Conservation (phyloP, 2,888 invertebrate genomes). For the Furcula furcula region DNA sequence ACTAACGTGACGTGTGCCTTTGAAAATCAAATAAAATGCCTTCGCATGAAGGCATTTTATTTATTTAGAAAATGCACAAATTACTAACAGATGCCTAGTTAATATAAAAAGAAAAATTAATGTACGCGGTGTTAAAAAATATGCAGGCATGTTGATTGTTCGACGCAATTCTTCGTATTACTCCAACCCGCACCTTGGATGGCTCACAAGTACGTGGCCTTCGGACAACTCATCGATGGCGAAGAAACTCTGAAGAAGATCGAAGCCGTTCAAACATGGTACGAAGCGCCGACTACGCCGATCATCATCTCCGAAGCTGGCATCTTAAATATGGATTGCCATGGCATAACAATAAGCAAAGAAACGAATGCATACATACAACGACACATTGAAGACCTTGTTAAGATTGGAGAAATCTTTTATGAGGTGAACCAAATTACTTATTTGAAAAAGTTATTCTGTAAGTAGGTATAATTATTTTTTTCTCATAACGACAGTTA, state of each 20-base stretch:
- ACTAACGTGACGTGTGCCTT: no score
- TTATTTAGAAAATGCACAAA: no score
- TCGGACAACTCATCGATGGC: conserved; percentile 87
- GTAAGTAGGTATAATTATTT: no score
- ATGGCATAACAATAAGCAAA: conserved; percentile 55
- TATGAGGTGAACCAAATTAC: conserved; percentile 57
- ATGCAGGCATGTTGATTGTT: conserved; percentile 82
- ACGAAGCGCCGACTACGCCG: conserved; percentile 79
- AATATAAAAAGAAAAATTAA: no score
- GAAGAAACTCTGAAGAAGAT: conserved; percentile 81
- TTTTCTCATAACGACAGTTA: no score
- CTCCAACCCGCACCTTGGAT: conserved; percentile 86
- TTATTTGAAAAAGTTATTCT: no score
- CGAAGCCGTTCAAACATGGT: conserved; percentile 82
- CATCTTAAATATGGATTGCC: conserved; percentile 62
- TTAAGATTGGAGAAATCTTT: conserved; percentile 43
- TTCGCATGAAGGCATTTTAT: no score
- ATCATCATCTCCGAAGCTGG: conserved; percentile 53
- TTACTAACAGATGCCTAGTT: no score
- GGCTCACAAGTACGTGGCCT: conserved; percentile 87
- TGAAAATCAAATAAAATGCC: no score
- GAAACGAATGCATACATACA: conserved; percentile 52
- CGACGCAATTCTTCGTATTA: conserved; percentile 86
- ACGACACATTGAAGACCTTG: conserved; percentile 59
- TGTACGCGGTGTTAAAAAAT: not conserved